These are phyloP conservation scores for Balearica regulorum DNA, from an alignment of 2,797 vertebrate genomes.

Conservation along the genomic window DNA sequence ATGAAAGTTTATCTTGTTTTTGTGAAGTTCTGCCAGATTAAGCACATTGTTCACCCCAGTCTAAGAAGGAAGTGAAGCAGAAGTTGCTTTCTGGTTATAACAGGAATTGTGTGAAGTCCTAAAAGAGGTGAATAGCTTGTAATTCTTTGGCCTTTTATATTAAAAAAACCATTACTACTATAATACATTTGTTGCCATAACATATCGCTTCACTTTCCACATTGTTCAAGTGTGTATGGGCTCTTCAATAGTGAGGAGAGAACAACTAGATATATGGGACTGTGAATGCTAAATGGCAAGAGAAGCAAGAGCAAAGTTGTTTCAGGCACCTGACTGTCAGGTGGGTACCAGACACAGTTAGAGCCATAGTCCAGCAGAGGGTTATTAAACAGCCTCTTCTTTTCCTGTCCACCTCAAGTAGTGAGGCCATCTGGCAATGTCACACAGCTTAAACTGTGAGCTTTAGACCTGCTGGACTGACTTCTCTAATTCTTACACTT, in stretches of 20 bases:
- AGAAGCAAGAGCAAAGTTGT: background rate
- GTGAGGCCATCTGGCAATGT: background rate
- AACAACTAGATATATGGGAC: background rate
- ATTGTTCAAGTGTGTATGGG: background rate
- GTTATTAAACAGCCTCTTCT: background rate
- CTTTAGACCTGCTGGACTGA: background rate
- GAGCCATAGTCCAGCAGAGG: background rate
- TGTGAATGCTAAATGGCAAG: background rate
- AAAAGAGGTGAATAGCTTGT: background rate
- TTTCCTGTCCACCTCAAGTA: background rate
- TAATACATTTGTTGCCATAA: constrained; percentile 40
- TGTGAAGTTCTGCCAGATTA: constrained; percentile 28
- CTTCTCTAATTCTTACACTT: background rate
- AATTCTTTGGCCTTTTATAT: background rate
- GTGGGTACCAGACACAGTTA: background rate
- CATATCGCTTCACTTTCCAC: background rate
- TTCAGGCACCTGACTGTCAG: constrained; percentile 42
- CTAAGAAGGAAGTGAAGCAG: constrained; percentile 4
- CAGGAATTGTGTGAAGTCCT: background rate
- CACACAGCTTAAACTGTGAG: background rate
- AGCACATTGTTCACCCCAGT: background rate
- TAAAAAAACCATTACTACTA: background rate
- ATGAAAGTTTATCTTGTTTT: constrained; percentile 11
- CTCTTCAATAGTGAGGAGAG: background rate
- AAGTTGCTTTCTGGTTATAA: constrained; percentile 1